Evolutionary conservation across 2,888 invertebrate species (phyloP).

Genomic region (Deilephila elpenor): DNA sequence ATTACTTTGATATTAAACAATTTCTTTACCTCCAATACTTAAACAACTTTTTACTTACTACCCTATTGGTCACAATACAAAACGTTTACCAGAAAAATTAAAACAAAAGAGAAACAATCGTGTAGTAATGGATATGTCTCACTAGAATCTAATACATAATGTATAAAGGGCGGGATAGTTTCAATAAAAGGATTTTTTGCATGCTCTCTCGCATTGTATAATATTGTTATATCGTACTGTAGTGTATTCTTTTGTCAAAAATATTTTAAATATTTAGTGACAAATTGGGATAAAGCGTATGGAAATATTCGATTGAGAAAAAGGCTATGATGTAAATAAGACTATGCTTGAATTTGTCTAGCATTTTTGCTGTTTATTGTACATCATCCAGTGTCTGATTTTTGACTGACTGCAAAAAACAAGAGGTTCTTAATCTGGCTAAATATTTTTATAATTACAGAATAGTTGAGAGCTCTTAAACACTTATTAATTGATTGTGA

Average conservation of each 20-base stretch:
- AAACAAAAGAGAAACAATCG: constrained; percentile 35
- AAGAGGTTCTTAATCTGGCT: too few relatives aligned
- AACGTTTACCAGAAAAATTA: constrained; percentile 9
- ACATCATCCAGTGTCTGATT: too few relatives aligned
- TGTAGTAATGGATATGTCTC: constrained; percentile 54
- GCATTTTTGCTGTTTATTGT: too few relatives aligned
- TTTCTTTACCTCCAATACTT: too few relatives aligned
- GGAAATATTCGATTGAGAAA: background rate
- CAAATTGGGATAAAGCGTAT: constrained; percentile 37
- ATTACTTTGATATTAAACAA: too few relatives aligned
- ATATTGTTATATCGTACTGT: constrained; percentile 70
- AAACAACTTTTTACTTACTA: too few relatives aligned
- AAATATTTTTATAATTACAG: too few relatives aligned
- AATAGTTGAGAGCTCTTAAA: too few relatives aligned
- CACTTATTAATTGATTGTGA: too few relatives aligned
- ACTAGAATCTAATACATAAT: constrained; percentile 77
- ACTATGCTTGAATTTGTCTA: background rate
- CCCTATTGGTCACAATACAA: too few relatives aligned
- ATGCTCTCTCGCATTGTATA: constrained; percentile 63
- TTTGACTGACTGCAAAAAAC: background rate
- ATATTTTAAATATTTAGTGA: constrained; percentile 60
- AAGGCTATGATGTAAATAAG: background rate
- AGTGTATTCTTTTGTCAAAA: constrained; percentile 65
- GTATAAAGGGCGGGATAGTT: constrained; percentile 78
- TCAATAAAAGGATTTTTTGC: constrained; percentile 83